Evolutionary conservation across 2,113 vertebrate genomes (phyloP).

Genomic region (Greenwoodochromis staneri): DNA sequence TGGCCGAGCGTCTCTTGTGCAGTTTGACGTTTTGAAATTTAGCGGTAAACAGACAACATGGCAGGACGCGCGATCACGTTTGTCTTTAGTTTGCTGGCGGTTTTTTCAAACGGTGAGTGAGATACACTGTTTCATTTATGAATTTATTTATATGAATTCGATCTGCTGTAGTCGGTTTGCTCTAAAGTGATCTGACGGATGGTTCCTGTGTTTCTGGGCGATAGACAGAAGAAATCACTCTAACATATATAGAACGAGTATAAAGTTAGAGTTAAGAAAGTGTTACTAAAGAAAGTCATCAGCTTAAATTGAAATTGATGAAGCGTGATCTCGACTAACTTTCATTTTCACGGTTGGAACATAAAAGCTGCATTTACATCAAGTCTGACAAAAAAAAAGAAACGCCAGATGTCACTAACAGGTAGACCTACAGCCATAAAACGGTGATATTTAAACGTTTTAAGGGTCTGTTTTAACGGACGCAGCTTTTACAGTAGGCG

Average conservation of each 20-base stretch:
- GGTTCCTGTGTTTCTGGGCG: neutral
- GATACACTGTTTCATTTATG: neutral
- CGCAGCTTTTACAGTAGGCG: neutral
- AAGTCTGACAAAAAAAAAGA: neutral
- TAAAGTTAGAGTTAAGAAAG: neutral
- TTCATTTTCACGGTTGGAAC: neutral
- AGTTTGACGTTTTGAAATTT: neutral
- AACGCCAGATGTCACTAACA: neutral
- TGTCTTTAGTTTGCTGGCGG: neutral
- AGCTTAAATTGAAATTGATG: neutral
- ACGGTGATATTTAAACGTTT: neutral
- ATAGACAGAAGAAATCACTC: neutral
- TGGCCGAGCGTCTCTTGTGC: fast-evolving
- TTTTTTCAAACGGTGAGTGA: neutral
- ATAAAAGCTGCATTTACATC: neutral
- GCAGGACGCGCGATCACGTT: neutral
- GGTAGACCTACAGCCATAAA: fast-evolving
- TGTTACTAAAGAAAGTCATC: neutral
- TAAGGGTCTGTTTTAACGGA: neutral
- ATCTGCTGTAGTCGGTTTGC: neutral
- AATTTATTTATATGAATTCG: neutral
- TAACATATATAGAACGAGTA: neutral
- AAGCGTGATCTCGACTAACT: neutral
- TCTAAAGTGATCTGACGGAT: neutral
- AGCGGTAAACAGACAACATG: neutral